A percentile compares a stretch with the other conserved stretches of the same genome.
Conservation (phyloP, 2,888 invertebrate species). For the Beris chalybata region DNA sequence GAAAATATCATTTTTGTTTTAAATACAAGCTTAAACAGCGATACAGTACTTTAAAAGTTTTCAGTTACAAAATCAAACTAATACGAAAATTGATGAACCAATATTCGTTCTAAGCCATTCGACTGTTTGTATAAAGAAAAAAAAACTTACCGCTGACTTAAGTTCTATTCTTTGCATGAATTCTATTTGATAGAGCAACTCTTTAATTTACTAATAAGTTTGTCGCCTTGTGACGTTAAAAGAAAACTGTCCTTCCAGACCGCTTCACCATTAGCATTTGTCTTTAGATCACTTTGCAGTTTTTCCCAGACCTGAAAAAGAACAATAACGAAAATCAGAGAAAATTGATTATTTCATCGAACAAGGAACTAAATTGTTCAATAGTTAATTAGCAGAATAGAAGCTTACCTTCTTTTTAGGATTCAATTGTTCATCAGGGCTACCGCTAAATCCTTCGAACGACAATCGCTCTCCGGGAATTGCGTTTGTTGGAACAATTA, state of each 20-base stretch:
- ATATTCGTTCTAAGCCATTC: no score
- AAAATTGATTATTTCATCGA: no score
- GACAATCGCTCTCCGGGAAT: conserved; percentile 81
- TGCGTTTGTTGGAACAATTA: conserved; percentile 75
- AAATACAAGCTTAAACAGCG: no score
- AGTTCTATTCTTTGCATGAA: no score
- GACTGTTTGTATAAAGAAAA: no score
- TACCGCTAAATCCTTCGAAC: conserved; percentile 81
- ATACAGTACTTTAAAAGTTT: no score
- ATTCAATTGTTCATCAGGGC: conserved; percentile 83
- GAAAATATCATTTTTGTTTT: no score
- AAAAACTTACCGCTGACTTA: no score
- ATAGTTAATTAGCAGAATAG: not conserved
- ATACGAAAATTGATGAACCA: no score
- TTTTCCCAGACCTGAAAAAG: conserved; percentile 75
- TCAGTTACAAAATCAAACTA: no score
- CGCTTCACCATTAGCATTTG: conserved; percentile 70
- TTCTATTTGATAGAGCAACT: conserved; percentile 80
- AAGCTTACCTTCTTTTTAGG: conserved; percentile 86
- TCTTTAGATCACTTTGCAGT: conserved; percentile 76
- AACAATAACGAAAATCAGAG: not conserved
- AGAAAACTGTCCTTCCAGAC: conserved; percentile 85
- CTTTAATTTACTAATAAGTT: conserved; percentile 74
- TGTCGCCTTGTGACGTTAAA: conserved; percentile 65
- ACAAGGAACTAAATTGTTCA: no score